Conservation (phyloP, 2,888 invertebrate genomes). For the Agelastica alni region DNA sequence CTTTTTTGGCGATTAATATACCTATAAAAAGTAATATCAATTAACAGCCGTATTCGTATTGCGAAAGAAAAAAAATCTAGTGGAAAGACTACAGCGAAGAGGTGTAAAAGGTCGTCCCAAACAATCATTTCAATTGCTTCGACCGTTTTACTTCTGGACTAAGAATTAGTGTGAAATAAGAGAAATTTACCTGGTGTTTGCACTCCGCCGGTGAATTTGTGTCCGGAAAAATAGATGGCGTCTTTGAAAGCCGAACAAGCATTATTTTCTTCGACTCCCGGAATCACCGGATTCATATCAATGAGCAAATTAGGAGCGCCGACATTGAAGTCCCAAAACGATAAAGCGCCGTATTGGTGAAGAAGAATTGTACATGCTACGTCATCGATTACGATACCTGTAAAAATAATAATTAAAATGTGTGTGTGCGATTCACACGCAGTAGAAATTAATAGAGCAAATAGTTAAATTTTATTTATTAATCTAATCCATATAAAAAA, state of each 20-base stretch:
- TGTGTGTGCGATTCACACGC: too few species aligned
- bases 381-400: conserved; percentile 81
- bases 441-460: too few species aligned
- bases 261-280: conserved; percentile 67
- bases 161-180: too few species aligned
- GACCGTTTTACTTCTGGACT: not conserved
- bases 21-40: conserved; percentile 59
- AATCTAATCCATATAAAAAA: too few species aligned
- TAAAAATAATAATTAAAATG: too few species aligned
- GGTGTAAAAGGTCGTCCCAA: too few species aligned
- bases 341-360: conserved; percentile 80
- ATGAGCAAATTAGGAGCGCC: conserved; percentile 79
- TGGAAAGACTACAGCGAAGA: too few species aligned
- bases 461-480: too few species aligned
- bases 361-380: conserved; percentile 78
- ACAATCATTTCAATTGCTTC: too few species aligned
- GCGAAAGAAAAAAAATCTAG: too few species aligned
- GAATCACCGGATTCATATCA: conserved; percentile 81
- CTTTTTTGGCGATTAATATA: conserved; percentile 67
- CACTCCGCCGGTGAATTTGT: conserved; percentile 89
- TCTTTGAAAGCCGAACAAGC: conserved; percentile 73
- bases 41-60: too few species aligned
- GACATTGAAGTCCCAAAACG: conserved; percentile 90
- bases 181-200: conserved; percentile 73
- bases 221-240: conserved; percentile 85